phyloP scores from a whole-genome alignment of 2,797 vertebrate genomes.

The Lateolabrax maculatus region DNA sequence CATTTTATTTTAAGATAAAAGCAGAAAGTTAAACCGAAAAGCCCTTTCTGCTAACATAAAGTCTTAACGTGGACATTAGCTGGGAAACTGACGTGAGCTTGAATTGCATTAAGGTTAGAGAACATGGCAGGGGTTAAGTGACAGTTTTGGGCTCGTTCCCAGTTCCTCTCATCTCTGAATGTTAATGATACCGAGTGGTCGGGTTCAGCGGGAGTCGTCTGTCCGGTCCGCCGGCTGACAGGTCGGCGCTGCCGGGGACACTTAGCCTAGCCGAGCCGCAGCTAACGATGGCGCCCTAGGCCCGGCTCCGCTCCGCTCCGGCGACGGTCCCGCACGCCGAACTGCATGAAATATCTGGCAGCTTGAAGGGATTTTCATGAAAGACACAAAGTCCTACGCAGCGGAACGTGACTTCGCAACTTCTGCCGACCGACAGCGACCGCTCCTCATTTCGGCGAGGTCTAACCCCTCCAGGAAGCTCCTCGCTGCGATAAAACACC shows the following conservation, averaged over 20 bases:
- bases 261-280: slow-evolving; percentile 64
- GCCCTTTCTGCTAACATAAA: not conserved
- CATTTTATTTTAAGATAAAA: not conserved
- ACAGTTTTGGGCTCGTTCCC: not conserved
- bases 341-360: slow-evolving; percentile 9
- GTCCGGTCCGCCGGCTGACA: slow-evolving; percentile 44
- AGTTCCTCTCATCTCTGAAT: not conserved
- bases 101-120: slow-evolving; percentile 29
- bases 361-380: not conserved
- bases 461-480: rapidly evolving
- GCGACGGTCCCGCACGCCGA: slow-evolving; percentile 8
- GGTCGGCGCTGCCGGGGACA: slow-evolving; percentile 41
- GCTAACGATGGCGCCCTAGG: slow-evolving; percentile 68
- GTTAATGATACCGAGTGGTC: not conserved
- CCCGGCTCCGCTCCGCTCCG: slow-evolving; percentile 51
- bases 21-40: not conserved
- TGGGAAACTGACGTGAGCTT: slow-evolving; percentile 33
- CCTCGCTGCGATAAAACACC: not conserved
- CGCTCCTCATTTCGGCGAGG: slow-evolving; percentile 33
- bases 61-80: slow-evolving; percentile 37
- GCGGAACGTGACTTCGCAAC: rapidly evolving
- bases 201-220: not conserved
- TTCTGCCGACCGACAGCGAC: rapidly evolving
- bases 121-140: slow-evolving; percentile 17
- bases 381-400: rapidly evolving